phyloP scores from a whole-genome alignment of 2,113 vertebrate species.

The Halcyon senegalensis region DNA sequence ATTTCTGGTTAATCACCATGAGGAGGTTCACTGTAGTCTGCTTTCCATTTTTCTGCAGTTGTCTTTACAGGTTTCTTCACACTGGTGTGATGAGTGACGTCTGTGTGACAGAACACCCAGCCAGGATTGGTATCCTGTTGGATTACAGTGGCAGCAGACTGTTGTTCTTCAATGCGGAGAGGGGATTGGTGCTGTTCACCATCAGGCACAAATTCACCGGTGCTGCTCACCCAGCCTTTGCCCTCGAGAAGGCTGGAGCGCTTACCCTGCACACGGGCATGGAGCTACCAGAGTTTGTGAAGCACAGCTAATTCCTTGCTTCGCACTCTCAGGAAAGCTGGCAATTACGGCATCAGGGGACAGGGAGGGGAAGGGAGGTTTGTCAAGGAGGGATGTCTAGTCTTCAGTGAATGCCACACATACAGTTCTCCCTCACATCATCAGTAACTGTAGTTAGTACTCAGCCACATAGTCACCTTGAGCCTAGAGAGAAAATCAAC shows the following conservation, averaged over 20 bases:
- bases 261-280: constrained; percentile 82
- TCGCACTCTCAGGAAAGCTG: neutral
- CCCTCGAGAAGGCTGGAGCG: constrained; percentile 85
- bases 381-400: neutral
- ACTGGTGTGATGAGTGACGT: constrained; percentile 78
- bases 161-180: constrained; percentile 89
- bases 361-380: neutral
- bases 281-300: constrained; percentile 86
- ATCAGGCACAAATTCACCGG: constrained; percentile 81
- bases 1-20: neutral
- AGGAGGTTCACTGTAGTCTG: neutral
- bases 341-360: neutral
- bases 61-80: constrained; percentile 88
- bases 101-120: constrained; percentile 76
- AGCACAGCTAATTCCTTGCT: constrained; percentile 78
- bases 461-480: neutral
- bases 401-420: neutral
- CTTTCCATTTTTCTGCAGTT: constrained; percentile 64
- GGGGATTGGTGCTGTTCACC: constrained; percentile 84
- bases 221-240: constrained; percentile 85
- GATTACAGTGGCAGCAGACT: constrained; percentile 84
- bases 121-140: constrained; percentile 86
- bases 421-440: neutral
- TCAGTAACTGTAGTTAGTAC: neutral
- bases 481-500: neutral